Evolutionary conservation across 2,797 vertebrate species (phyloP), one percentile per base, ranked within the genome.

Genomic region (Limosa lapponica): DNA sequence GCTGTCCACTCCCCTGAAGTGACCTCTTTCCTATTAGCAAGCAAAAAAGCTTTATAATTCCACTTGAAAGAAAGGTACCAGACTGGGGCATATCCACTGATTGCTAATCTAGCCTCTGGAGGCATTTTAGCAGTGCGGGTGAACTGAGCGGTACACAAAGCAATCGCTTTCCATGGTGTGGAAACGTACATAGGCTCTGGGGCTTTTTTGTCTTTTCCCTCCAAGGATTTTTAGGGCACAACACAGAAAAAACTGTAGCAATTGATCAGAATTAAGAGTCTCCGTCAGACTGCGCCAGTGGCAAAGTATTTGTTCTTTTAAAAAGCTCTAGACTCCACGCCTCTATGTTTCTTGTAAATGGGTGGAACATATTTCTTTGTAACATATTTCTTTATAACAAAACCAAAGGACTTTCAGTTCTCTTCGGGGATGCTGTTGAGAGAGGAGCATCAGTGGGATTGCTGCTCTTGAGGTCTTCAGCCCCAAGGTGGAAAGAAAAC

Each of bases 111-210:
- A 2, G 0, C 27, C 25, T 66, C 51, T 73, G 3, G 3, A 25
- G 19, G 46, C 41, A 46, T 12, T 74, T 86, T 2, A 49, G 46
- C 48, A 13, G 22, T 41, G 37, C 1, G 1, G 25, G 10, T 46
- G 34, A 73, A 17, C 19, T 28, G 46, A 78, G 18, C 22, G 23
- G 34, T 17, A 46, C 13, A 59, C 52, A 83, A 61, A 69, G 30
- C 5, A 81, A 11, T 25, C 1, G 0, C 14, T 44, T 85, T 15
- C 22, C 13, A 8, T 25, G 25, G 11, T 30, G 25, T 41, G 22
- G 15, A 57, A 49, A 46, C 2, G 2, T 51, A 23, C 15, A 6
- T 0, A 0, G 16, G 5, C 23, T 74, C 32, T 16, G 59, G 41
- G 34, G 16, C 24, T 24, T 19, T 51, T 64, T 32, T 51, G 15